Evolutionary conservation across 2,113 vertebrate species (phyloP), one percentile per base, ranked within the genome.

Genomic region (Odocoileus hemionus): DNA sequence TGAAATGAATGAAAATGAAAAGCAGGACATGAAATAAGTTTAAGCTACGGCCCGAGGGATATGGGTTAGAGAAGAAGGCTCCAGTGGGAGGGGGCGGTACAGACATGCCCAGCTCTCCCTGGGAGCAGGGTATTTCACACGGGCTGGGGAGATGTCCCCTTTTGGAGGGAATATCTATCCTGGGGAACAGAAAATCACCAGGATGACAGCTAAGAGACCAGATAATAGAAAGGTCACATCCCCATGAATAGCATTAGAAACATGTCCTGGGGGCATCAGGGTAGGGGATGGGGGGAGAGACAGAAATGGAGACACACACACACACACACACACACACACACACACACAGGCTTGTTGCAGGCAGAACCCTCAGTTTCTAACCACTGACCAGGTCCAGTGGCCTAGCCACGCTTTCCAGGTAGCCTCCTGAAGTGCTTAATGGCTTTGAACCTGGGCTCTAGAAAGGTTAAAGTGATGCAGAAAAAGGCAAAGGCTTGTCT

Each of bases 341-440:
- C 26, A 47, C 0, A 7, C 0, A 5, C 3, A n/a, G 26, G 5
- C 74, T 6, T 23, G 1, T 13, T n/a, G 43, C 2, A 17, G 28
- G 7, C 74, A 16, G 26, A 17, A 26, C 54, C 7, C 1, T 11
- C 10, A 0, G 7, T 43, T 28, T 36, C 23, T 50, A 33, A 7
- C 26, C 17, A 21, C 4, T 30, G 23, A 5, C 55, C 36, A 25
- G 54, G 58, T 33, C 33, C 74, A 17, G 6, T 0, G 33, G 28
- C 21, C 54, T 1, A 6, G 78, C 28, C 14, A 4, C 1, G 16
- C 47, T 76, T 15, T 55, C n/a, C 36, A 25, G 17, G 17, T 6
- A 16, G 39, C 50, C 26, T 78, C 3, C 0, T 1, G 1, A 36
- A n/a, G 39, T 12, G 30, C 23, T 15, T 5, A 10, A 19, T 0